Percentiles rank a stretch among this genome's conserved stretches.
phyloP scores from a whole-genome alignment of 1,140 invertebrate species.

The Drosophila micromelanica region DNA sequence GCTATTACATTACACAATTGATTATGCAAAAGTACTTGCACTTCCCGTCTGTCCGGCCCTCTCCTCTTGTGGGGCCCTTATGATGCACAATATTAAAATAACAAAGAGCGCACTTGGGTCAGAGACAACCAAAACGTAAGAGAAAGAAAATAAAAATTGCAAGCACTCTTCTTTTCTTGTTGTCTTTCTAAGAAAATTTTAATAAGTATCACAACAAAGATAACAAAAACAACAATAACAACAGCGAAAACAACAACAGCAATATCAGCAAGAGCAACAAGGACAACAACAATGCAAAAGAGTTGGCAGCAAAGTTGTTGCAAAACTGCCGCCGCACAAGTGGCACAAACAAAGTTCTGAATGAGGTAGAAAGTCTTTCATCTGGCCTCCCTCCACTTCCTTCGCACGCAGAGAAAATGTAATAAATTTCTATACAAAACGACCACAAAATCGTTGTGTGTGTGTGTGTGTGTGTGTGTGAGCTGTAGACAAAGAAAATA shows the following conservation, averaged over 20 bases:
- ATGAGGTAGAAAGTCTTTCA: constrained; percentile 42
- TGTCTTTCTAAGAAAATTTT: constrained; percentile 53
- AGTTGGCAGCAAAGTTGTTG: constrained; percentile 49
- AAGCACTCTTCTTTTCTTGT: constrained; percentile 36
- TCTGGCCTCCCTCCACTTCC: constrained; percentile 15
- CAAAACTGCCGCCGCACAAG: constrained; percentile 51
- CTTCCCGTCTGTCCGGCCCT: constrained; percentile 26
- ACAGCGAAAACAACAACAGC: constrained; percentile 24
- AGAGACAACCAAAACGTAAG: constrained; percentile 15
- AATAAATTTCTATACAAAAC: constrained; percentile 77
- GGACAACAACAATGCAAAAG: constrained; percentile 27
- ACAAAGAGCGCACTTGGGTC: constrained; percentile 52
- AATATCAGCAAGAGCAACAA: constrained; percentile 18
- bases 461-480: constrained; percentile 16
- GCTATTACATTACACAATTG: constrained; percentile 58
- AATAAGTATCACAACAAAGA: constrained; percentile 47
- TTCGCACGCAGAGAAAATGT: constrained; percentile 60
- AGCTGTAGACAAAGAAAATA: constrained; percentile 66
- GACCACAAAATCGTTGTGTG: constrained; percentile 64
- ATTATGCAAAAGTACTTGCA: constrained; percentile 48
- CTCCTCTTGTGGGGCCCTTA: not conserved
- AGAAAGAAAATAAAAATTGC: constrained; percentile 12
- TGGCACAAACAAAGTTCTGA: constrained; percentile 52
- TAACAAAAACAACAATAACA: constrained; percentile 3
- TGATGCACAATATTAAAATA: constrained; percentile 46